These are phyloP conservation scores for Tethea ocularis DNA, from an alignment of 2,888 invertebrate species.

Conservation along the genomic window DNA sequence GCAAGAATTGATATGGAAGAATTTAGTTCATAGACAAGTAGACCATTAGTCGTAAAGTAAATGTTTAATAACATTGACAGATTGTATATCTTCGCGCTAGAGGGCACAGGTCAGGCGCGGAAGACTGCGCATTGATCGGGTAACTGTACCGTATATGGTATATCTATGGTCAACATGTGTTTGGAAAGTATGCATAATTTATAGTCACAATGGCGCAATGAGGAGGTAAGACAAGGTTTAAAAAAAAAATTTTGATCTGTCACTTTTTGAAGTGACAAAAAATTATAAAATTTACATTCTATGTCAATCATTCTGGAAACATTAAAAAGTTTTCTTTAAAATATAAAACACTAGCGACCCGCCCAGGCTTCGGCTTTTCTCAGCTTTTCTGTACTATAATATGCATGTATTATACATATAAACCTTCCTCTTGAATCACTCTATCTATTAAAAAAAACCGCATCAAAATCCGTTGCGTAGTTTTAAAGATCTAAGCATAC, in stretches of 20 bases:
- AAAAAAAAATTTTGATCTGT: too few relatives aligned
- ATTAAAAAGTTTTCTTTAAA: background rate
- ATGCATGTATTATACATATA: too few relatives aligned
- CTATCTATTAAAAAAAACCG: too few relatives aligned
- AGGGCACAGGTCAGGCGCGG: slow-evolving; percentile 24
- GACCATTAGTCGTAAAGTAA: slow-evolving; percentile 6
- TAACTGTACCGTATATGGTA: slow-evolving; percentile 32
- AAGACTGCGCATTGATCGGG: slow-evolving; percentile 32
- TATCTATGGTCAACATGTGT: slow-evolving; percentile 10
- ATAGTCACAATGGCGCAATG: slow-evolving; percentile 1
- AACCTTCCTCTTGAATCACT: too few relatives aligned
- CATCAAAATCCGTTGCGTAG: too few relatives aligned
- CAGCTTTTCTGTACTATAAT: too few relatives aligned
- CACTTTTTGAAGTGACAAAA: too few relatives aligned
- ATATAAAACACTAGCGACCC: too few relatives aligned
- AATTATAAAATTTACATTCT: too few relatives aligned
- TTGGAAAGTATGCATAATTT: slow-evolving; percentile 10
- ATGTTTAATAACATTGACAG: slow-evolving; percentile 38
- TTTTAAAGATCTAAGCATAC: too few relatives aligned
- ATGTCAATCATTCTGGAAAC: too few relatives aligned
- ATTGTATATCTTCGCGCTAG: slow-evolving; percentile 33
- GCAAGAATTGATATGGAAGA: background rate
- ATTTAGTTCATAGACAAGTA: slow-evolving; percentile 1
- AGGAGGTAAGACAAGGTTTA: background rate
- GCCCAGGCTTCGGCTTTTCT: too few relatives aligned